These are phyloP conservation scores for Hyla sarda DNA, from an alignment of 2,113 vertebrate genomes.

Conservation along the genomic window DNA sequence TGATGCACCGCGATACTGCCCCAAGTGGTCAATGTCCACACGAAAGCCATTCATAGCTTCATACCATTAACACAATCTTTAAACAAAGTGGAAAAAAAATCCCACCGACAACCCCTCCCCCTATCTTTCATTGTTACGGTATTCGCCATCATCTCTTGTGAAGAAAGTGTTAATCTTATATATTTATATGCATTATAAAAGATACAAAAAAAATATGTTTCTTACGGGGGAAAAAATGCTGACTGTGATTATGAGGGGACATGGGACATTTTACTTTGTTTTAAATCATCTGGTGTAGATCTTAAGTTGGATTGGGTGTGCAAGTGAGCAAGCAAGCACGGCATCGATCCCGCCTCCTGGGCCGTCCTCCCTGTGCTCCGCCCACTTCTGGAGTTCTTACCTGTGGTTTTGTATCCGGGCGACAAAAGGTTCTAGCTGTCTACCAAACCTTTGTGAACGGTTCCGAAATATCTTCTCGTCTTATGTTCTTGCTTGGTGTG, in stretches of 20 bases:
- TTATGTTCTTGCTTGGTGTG: conserved; percentile 34
- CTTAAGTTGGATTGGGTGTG: conserved; percentile 16
- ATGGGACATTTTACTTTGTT: conserved; percentile 31
- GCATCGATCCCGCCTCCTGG: not conserved
- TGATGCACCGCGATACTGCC: conserved; percentile 50
- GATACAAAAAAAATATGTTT: conserved; percentile 26
- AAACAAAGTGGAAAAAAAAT: conserved; percentile 3
- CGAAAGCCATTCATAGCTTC: not conserved
- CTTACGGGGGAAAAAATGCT: conserved; percentile 24
- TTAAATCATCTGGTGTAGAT: conserved; percentile 36
- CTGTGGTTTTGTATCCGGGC: not conserved
- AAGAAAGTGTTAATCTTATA: conserved; percentile 49
- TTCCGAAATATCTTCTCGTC: conserved; percentile 14
- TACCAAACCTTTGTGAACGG: conserved; percentile 42
- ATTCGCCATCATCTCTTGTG: conserved; percentile 34
- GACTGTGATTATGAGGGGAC: conserved; percentile 12
- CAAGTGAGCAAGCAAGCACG: not conserved
- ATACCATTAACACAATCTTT: conserved; percentile 21
- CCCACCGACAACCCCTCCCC: not conserved
- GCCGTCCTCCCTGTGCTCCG: conserved; percentile 42
- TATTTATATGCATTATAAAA: conserved; percentile 49
- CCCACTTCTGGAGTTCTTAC: not conserved
- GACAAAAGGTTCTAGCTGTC: conserved; percentile 2
- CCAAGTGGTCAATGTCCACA: not conserved
- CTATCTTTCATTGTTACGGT: conserved; percentile 12